Base-by-base conservation (phyloP, 2,797 vertebrate species). In the Sebastes minor region DNA sequence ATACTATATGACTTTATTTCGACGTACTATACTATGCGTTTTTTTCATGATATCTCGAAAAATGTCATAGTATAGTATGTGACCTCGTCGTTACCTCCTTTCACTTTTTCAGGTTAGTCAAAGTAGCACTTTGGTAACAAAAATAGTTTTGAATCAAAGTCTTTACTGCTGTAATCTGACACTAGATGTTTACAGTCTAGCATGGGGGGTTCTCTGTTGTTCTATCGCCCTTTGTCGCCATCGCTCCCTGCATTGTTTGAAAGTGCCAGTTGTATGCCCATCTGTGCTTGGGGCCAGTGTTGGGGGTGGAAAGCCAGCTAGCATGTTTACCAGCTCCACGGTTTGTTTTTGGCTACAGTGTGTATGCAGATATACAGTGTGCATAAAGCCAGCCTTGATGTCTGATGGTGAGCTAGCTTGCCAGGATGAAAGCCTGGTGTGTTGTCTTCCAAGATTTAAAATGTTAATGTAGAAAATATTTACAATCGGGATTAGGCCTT, bases 391-490 rank as follows among this genome's bases (percentile, higher is more conserved):
- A 46, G 80, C 52, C 71, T 78, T 75, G 71, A 71, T 90, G 81
- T 86, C 71, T 71, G 74, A 76, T 61, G 49, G 75, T 80, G 76
- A 49, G 71, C 57, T 55, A 18, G 59, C 80, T 81, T 63, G 60
- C 80, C 87, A 82, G 82, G 55, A 86, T 85, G 35, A 82, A 84
- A 80, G 74, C 76, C 76, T 16, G 59, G 32, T 57, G 68, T 90
- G 88, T 81, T 87, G 84, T 91, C 76, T 84, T 90, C 81, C 74
- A 73, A 86, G 87, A 85, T 86, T 92, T 83, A 61, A 88, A 82
- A 83, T 90, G 88, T 91, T 79, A 83, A 86, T 76, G 52, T 76
- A 56, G 65, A 80, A 89, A 90, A 89, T 93, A 89, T 93, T 94
- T 85, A 90, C 88, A 74, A 33, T 87, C 23, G 4, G 78, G 46